Evolutionary conservation across 2,113 vertebrate species (phyloP).

Genomic region (Perognathus longimembris): DNA sequence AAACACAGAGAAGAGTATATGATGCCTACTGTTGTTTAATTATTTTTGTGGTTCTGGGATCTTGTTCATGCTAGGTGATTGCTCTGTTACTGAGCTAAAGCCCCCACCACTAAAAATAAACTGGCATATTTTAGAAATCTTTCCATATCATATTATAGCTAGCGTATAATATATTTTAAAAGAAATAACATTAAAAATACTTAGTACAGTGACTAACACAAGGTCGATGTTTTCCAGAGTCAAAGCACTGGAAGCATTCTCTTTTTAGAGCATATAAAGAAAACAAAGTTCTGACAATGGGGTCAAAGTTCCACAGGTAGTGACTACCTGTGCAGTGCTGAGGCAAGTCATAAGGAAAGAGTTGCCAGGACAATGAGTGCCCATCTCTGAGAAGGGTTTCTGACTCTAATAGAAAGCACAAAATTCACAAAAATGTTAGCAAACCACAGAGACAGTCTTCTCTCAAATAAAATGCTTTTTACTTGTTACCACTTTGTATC

Average conservation of each 20-base stretch:
- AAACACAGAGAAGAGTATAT: neutral
- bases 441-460: neutral
- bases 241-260: constrained; percentile 17
- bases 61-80: neutral
- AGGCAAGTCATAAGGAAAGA: neutral
- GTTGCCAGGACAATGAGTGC: neutral
- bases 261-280: neutral
- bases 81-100: neutral
- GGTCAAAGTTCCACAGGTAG: constrained; percentile 28
- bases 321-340: constrained; percentile 8
- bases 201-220: constrained; percentile 2
- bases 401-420: constrained; percentile 20
- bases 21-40: neutral
- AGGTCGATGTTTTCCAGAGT: neutral
- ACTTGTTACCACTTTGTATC: neutral
- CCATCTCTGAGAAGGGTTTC: constrained; percentile 5
- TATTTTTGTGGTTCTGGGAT: neutral
- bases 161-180: constrained; percentile 11
- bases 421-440: constrained; percentile 15
- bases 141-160: neutral
- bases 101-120: neutral
- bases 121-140: neutral
- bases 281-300: neutral
- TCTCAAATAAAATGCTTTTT: constrained; percentile 47
- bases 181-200: constrained; percentile 46